Base-by-base conservation (phyloP, 2,888 invertebrate species). In the Malacosoma neustria region DNA sequence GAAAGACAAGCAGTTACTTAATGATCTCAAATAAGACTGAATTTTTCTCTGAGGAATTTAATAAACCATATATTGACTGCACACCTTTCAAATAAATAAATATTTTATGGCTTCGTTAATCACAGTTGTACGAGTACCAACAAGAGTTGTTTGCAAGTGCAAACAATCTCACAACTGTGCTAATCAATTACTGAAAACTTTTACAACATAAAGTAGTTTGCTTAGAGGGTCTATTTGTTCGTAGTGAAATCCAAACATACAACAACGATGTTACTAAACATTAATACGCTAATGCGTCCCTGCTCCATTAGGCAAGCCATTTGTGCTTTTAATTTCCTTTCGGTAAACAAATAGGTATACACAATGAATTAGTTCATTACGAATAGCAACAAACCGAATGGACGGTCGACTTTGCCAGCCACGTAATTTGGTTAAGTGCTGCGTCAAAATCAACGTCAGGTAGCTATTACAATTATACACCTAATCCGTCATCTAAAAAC, bases 251-350 rank as follows among this genome's bases (percentile, higher is more conserved):
- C 13, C 13, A 9, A 4, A 22, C 22, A 22, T 22, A 22, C 6
- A 13, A n/a, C 33, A 39, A 39, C 39, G 30, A 30, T 35, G 14
- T 33, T 33, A 33, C 39, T 29, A 35, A 11, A 31, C 35, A 31
- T 32, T 49, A 52, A 49, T 48, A 46, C 29, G 37, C 36, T 53
- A 54, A 48, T 51, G 51, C 38, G 37, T 41, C 31, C n/a, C 14
- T 30, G 32, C 42, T 42, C 57, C 51, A 61, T 61, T 54, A 55
- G 39, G 41, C 41, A 34, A 38, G 11, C 46, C 41, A 41, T 46
- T 44, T 43, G 49, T 41, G 47, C 47, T 61, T 62, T 56, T 60
- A 57, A 60, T 64, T 57, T 57, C 55, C 49, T 52, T 48, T 51
- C 40, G 42, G 42, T 42, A 50, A 54, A 51, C 51, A 56, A 56